Conservation (phyloP, 2,888 invertebrate genomes). For the Lithodes maja region DNA sequence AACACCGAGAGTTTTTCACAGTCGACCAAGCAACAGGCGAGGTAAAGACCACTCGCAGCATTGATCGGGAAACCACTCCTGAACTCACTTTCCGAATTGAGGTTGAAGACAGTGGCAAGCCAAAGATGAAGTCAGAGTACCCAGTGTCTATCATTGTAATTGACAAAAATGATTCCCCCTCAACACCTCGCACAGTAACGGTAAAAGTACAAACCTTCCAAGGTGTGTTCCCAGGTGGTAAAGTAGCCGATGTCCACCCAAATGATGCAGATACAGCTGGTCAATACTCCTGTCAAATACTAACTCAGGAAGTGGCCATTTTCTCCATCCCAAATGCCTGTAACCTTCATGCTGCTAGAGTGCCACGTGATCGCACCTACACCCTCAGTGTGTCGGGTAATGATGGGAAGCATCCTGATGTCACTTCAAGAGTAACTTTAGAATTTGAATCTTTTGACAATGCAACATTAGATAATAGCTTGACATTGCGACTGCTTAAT, state of each 20-base stretch:
- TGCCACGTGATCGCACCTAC: slow-evolving; percentile 76
- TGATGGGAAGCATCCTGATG: slow-evolving; percentile 91
- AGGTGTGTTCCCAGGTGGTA: slow-evolving; percentile 84
- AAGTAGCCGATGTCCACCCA: slow-evolving; percentile 93
- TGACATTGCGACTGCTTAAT: slow-evolving; percentile 85
- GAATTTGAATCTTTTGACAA: slow-evolving; percentile 89
- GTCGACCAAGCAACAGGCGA: slow-evolving; percentile 88
- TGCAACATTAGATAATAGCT: slow-evolving; percentile 86
- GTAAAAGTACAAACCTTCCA: slow-evolving; percentile 79
- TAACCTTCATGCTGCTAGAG: slow-evolving; percentile 84
- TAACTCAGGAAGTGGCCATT: slow-evolving; percentile 76
- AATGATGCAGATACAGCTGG: slow-evolving; percentile 93
- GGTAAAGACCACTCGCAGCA: slow-evolving; percentile 84
- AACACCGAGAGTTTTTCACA: slow-evolving; percentile 84
- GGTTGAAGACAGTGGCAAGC: slow-evolving; percentile 91
- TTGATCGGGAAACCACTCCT: slow-evolving; percentile 89
- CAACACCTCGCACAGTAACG: slow-evolving; percentile 87
- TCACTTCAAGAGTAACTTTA: slow-evolving; percentile 89
- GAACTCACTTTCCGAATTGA: slow-evolving; percentile 85
- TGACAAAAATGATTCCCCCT: slow-evolving; percentile 95
- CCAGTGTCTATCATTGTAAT: slow-evolving; percentile 84
- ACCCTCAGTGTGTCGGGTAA: slow-evolving; percentile 88
- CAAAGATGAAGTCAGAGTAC: slow-evolving; percentile 88
- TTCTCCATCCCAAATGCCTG: slow-evolving; percentile 84
- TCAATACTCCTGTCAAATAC: slow-evolving; percentile 89